Conservation (phyloP, 2,797 vertebrate species). For the Selene dorsalis region DNA sequence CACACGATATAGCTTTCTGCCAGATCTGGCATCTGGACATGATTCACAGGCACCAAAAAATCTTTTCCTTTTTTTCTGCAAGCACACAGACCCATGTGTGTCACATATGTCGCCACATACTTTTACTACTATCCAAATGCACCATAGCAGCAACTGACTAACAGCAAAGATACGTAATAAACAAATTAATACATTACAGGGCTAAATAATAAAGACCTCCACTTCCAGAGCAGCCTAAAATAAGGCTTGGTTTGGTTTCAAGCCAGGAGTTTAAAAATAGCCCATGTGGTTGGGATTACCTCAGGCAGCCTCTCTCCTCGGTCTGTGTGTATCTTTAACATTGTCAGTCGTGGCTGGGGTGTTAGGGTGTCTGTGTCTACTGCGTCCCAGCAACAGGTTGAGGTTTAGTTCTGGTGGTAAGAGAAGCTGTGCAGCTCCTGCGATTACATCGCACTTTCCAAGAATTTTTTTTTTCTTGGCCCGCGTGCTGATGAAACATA, state of each 20-base stretch:
- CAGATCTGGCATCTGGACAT: constrained; percentile 3
- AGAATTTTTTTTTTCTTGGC: background rate
- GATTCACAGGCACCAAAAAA: background rate
- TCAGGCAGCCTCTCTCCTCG: background rate
- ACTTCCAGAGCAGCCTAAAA: background rate
- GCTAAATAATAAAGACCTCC: background rate
- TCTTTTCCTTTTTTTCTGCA: background rate
- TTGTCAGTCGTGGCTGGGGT: background rate
- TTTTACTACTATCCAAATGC: background rate
- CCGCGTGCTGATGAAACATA: background rate
- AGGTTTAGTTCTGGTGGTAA: constrained; percentile 28
- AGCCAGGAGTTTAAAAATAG: background rate
- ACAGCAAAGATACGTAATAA: background rate
- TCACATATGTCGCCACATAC: background rate
- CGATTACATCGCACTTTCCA: constrained; percentile 10
- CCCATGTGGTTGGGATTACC: background rate
- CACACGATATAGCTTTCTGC: background rate
- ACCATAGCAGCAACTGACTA: background rate
- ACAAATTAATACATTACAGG: background rate
- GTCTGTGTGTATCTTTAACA: constrained; percentile 11
- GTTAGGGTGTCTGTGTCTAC: constrained; percentile 17
- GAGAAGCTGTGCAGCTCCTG: background rate
- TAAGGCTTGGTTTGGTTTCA: background rate
- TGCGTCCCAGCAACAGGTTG: constrained; percentile 21
- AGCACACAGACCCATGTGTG: background rate